Evolutionary conservation across 2,797 vertebrate species (phyloP), one percentile per base, ranked within the genome.

Genomic region (Gobionotothen gibberifrons): DNA sequence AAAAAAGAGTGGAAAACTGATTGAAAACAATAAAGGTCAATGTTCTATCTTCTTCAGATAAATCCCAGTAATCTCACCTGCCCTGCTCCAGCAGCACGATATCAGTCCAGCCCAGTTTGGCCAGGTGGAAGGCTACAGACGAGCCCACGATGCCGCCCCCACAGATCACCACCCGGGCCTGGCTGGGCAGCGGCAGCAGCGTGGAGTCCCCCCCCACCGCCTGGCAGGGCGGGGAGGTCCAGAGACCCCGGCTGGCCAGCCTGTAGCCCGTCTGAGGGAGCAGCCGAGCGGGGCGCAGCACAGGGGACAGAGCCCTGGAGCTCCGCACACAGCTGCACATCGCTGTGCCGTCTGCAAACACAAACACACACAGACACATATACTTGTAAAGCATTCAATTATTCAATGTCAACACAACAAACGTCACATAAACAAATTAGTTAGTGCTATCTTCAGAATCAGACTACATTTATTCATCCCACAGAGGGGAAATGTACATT

Each of bases 41-140:
- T 26, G 26, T 26, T 5, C 26, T 26, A 5, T 26, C 26, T 26
- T 26, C 26, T 26, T 26, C 26, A 26, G 26, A 26, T 26, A 26
- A 26, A 26, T 11, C 4, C 10, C 1, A 51, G 2, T 5, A 2
- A 22, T 63, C 76, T 95, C 89, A 99, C 98, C 98, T 97, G 89
- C 98, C 98, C 93, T 99, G 98, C 79, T 99, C 98, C 79, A 99
- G 88, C 16, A 99, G 93, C 39, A 99, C 92, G 13, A 99, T 84
- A 64, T 98, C 97, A 44, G 95, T 97, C 97, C 97, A 98, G 2
- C 98, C 98, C 84, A 99, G 93, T 79, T 96, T 97, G 82, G 97
- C 95, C 22, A 99, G 95, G 81, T 99, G 98, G 88, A 98, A 99
- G 0, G 98, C 98, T 69, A 99, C 97, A 0, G 98, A 99, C 0